phyloP scores from a whole-genome alignment of 2,797 vertebrate genomes.

The Danio tinwini region DNA sequence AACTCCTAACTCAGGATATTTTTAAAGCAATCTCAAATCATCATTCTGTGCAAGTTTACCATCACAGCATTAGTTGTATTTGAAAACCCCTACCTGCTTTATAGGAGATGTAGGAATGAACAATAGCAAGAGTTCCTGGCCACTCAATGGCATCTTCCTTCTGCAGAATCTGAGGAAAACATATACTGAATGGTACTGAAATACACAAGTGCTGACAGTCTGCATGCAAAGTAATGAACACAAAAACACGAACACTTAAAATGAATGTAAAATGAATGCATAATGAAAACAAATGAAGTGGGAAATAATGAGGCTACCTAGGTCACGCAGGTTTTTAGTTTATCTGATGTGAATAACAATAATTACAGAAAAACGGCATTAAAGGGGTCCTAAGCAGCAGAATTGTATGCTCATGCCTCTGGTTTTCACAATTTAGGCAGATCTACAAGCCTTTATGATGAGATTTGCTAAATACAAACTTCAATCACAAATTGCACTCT shows the following conservation, averaged over 20 bases:
- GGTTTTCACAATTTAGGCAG: conserved; percentile 87
- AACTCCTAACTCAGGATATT: not conserved
- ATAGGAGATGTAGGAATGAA: conserved; percentile 92
- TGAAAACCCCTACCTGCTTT: conserved; percentile 83
- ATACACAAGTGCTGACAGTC: not conserved
- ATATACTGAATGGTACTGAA: conserved; percentile 19
- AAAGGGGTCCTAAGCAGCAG: not conserved
- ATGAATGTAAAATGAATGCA: conserved; percentile 49
- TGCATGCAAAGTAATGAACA: conserved; percentile 29
- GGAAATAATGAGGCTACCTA: conserved; percentile 24
- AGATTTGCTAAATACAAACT: too few species aligned
- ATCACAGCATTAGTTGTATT: not conserved
- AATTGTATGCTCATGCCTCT: conserved; percentile 61
- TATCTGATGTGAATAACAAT: not conserved
- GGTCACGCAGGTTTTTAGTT: conserved; percentile 26
- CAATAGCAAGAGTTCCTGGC: conserved; percentile 90
- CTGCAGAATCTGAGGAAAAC: conserved; percentile 82
- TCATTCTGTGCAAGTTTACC: not conserved
- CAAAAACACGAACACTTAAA: conserved; percentile 15
- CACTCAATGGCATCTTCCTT: conserved; percentile 90
- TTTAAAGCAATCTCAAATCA: not conserved
- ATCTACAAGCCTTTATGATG: conserved; percentile 85
- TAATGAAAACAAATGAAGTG: conserved; percentile 30
- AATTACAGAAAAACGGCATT: too few species aligned
- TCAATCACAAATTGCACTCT: too few species aligned